Evolutionary conservation across 2,113 vertebrate genomes (phyloP).

Genomic region (Bostrychus sinensis): DNA sequence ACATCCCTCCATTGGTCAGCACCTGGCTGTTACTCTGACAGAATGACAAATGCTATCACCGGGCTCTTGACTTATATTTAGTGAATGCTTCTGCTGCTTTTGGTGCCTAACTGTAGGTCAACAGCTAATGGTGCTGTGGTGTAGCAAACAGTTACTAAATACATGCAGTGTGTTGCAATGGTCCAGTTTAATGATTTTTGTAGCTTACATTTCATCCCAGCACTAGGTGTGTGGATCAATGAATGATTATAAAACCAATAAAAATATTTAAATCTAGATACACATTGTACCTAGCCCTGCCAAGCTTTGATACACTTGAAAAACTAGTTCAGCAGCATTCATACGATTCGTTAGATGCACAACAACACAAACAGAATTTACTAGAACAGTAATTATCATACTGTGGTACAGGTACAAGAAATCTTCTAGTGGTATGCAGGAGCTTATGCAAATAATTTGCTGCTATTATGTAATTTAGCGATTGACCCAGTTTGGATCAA

Average conservation of each 20-base stretch:
- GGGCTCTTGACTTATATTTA: slow-evolving; percentile 4
- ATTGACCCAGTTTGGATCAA: too few species aligned
- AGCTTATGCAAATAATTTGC: too few species aligned
- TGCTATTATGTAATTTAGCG: too few species aligned
- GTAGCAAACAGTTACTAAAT: background rate
- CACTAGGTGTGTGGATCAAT: background rate
- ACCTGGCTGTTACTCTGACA: slow-evolving; percentile 5
- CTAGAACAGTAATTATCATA: too few species aligned
- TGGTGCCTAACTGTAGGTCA: background rate
- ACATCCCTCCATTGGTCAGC: background rate
- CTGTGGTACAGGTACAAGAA: too few species aligned
- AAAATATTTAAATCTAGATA: background rate
- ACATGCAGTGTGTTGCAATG: background rate
- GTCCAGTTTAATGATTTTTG: background rate
- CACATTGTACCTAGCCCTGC: background rate
- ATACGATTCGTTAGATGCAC: background rate
- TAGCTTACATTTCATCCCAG: too few species aligned
- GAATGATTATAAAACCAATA: background rate
- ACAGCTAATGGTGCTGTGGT: background rate
- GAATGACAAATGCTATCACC: background rate
- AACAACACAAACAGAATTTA: background rate
- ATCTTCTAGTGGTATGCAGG: too few species aligned
- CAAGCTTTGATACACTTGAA: background rate
- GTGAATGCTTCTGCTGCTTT: background rate
- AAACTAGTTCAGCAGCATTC: background rate